Conservation (phyloP, 2,113 vertebrate genomes). For the Salvelinus alpinus region DNA sequence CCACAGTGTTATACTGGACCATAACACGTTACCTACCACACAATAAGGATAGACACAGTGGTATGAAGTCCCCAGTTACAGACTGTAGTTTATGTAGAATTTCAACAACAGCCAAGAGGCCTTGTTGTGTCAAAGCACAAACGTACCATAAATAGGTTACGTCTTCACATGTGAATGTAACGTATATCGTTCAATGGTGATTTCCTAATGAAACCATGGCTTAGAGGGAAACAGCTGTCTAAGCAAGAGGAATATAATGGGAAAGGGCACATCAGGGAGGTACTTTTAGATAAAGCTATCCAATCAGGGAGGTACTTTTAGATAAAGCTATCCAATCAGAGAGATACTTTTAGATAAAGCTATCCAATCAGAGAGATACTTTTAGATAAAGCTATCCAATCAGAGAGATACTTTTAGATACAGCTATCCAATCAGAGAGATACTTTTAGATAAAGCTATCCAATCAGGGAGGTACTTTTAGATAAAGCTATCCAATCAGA, state of each 20-base stretch:
- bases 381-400: conserved; percentile 36
- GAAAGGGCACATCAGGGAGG: conserved; percentile 29
- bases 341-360: conserved; percentile 20
- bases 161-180: conserved; percentile 5
- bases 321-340: conserved; percentile 25
- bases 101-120: not conserved
- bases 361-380: conserved; percentile 23
- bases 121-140: not conserved
- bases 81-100: not conserved
- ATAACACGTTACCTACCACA: not conserved
- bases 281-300: conserved; percentile 29
- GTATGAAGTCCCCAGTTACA: not conserved
- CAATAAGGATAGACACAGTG: not conserved
- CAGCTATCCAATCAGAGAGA: conserved; percentile 28
- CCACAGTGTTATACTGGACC: not conserved
- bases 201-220: conserved; percentile 37
- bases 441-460: conserved; percentile 29
- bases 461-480: conserved; percentile 36
- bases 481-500: conserved; percentile 32
- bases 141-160: not conserved
- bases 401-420: conserved; percentile 27
- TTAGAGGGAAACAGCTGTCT: conserved; percentile 53
- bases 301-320: conserved; percentile 36
- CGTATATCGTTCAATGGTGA: not conserved
- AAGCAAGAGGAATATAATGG: conserved; percentile 44